Evolutionary conservation across 2,797 vertebrate species (phyloP), one percentile per base, ranked within the genome.

Genomic region (Acropternis orthonyx): DNA sequence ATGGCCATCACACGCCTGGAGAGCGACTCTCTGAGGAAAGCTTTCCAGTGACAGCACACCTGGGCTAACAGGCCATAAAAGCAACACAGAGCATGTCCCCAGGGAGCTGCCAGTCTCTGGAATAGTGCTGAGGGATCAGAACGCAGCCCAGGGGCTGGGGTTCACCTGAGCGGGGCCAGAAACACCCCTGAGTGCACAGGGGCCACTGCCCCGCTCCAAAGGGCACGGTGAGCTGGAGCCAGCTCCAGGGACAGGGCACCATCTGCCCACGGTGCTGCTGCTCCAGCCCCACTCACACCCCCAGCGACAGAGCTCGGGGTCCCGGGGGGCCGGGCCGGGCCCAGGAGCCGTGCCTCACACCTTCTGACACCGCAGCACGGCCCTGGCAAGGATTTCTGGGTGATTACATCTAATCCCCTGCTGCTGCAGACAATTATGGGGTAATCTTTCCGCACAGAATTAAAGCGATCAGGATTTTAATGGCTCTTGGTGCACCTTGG

Each of bases 61-160:
- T 14, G 34, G 56, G 85, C 44, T 6, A 18, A 34, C 8, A n/a
- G 41, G 51, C 49, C 37, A 30, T 10, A 37, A 59, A 36, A 63
- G 7, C 56, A 23, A 7, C 0, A 2, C 19, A 13, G 13, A 3
- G 3, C 0, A 0, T 7, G 7, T 5, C 2, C 34, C 68, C 37
- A 34, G 74, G 68, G 51, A 82, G 67, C 72, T 14, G 43, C 10
- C 61, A 44, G 79, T 66, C 6, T 2, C 56, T 4, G 73, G 6
- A 27, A 56, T 6, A 44, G 51, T 2, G 68, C 88, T 55, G 79
- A 41, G 7, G 79, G 12, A 56, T 11, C 24, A 7, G 49, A 74
- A 26, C 69, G 7, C 1, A 48, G 63, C 51, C 36, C 44, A 2
- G 15, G 55, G 73, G 66, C 15, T 4, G 17, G 14, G 58, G 72